These are phyloP conservation scores for Chamaedrilus cognettii DNA, from an alignment of 2,888 invertebrate species.

Conservation along the genomic window DNA sequence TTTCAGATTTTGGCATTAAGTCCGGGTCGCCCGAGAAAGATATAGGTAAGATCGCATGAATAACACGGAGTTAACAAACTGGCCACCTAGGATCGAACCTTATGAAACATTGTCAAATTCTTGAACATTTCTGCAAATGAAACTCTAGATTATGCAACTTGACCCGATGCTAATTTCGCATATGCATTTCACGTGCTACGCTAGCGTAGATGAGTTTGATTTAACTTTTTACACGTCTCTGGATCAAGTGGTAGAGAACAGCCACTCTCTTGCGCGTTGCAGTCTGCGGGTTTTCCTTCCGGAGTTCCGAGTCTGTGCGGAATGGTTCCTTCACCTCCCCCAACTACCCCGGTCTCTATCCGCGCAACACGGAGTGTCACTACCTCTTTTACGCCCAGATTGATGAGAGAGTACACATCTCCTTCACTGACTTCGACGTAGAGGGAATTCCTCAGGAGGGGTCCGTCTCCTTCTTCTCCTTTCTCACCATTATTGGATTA, in stretches of 20 bases:
- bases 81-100: no score
- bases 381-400: conserved; percentile 84
- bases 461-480: no score
- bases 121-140: no score
- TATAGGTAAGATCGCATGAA: background rate
- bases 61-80: background rate
- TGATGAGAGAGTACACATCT: conserved; percentile 81
- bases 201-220: background rate
- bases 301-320: no score
- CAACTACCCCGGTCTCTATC: conserved; percentile 80
- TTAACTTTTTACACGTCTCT: no score
- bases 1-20: conserved; percentile 21
- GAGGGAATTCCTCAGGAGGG: conserved; percentile 88
- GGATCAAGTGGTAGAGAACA: no score
- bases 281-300: conserved; percentile 70
- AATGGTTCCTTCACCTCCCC: conserved; percentile 80
- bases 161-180: no score
- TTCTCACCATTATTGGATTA: no score
- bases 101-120: no score
- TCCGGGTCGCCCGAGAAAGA: conserved; percentile 10
- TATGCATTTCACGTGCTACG: background rate
- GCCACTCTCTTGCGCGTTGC: background rate
- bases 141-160: no score
- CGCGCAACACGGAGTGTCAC: conserved; percentile 78
- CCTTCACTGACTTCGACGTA: conserved; percentile 84